Conservation (phyloP, 2,888 invertebrate species). For the Camponotus fellah region DNA sequence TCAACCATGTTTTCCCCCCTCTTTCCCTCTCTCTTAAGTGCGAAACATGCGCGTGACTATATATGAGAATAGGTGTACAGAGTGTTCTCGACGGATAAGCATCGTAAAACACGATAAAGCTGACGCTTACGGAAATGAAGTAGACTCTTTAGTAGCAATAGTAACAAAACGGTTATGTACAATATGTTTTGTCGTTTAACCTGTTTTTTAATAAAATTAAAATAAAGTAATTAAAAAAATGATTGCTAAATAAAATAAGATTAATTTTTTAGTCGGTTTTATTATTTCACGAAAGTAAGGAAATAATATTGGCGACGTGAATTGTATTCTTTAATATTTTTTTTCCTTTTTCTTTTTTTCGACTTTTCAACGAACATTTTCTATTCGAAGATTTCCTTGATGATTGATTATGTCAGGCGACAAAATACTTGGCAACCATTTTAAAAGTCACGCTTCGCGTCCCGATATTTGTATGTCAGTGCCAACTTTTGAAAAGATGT, state of each 20-base stretch:
- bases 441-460: conserved; percentile 34
- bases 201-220: background rate
- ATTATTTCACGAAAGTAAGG: background rate
- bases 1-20: conserved; percentile 38
- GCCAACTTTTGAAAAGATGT: conserved; percentile 40
- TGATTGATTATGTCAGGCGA: conserved; percentile 15
- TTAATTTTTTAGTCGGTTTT: background rate
- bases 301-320: background rate
- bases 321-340: background rate
- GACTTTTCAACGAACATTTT: background rate
- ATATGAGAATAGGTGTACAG: conserved; percentile 33
- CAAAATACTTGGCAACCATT: conserved; percentile 14
- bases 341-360: background rate
- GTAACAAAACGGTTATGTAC: background rate
- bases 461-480: conserved; percentile 35
- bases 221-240: background rate
- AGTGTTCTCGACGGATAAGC: conserved; percentile 36
- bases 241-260: background rate
- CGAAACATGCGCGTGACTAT: conserved; percentile 31
- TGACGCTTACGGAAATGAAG: conserved; percentile 15
- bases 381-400: conserved; percentile 7
- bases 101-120: conserved; percentile 45
- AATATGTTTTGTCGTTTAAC: conserved; percentile 11
- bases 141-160: conserved; percentile 39
- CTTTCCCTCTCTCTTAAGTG: background rate